Conservation (phyloP, 2,113 vertebrate species). For the Ceyx cyanopectus region DNA sequence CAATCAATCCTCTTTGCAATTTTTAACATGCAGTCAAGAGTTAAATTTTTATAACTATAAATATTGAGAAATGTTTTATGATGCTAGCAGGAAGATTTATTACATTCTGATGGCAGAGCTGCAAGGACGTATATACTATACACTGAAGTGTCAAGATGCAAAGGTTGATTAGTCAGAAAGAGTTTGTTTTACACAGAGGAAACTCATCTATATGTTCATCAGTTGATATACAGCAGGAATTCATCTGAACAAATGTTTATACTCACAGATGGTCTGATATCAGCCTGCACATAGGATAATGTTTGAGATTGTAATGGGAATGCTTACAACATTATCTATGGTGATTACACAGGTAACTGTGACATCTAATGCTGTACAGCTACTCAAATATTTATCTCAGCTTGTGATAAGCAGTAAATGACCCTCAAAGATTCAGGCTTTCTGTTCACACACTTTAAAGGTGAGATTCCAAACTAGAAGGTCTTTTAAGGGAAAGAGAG, state of each 20-base stretch:
- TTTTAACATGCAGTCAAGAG: constrained; percentile 72
- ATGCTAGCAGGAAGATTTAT: constrained; percentile 73
- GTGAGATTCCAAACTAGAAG: not conserved
- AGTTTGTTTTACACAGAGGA: constrained; percentile 66
- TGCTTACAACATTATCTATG: constrained; percentile 38
- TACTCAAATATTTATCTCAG: constrained; percentile 14
- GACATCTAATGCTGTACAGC: not conserved
- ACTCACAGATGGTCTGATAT: constrained; percentile 32
- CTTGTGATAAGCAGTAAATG: constrained; percentile 15
- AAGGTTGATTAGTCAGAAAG: constrained; percentile 70
- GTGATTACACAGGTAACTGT: constrained; percentile 54
- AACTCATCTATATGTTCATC: constrained; percentile 70
- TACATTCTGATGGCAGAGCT: constrained; percentile 68
- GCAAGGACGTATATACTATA: constrained; percentile 68
- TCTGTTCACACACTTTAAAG: not conserved
- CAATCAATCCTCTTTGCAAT: constrained; percentile 69
- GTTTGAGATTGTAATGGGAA: not conserved
- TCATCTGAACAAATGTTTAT: constrained; percentile 43
- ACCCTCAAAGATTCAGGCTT: not conserved
- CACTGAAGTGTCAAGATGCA: constrained; percentile 69
- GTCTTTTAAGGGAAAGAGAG: not conserved
- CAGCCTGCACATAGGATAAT: not conserved
- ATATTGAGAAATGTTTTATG: constrained; percentile 69
- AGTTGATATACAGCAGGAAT: constrained; percentile 48
- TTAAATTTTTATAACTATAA: constrained; percentile 77